Conservation (phyloP, 2,888 invertebrate species). For the Pheosia gnoma region DNA sequence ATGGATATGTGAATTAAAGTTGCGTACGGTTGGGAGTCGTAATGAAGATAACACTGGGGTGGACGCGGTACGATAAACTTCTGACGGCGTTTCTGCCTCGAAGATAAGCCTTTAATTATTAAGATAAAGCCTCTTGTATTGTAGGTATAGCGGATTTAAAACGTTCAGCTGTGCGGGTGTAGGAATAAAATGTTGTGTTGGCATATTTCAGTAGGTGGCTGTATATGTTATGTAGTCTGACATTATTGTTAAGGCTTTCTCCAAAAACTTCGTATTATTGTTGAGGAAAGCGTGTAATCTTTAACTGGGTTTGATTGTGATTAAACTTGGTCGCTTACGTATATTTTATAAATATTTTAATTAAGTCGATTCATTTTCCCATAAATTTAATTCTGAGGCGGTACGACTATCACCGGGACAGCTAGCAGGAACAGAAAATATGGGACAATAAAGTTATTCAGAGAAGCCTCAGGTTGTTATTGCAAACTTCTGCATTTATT, state of each 20-base stretch:
- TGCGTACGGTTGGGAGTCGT: constrained; percentile 60
- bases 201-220: constrained; percentile 18
- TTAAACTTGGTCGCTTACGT: no score
- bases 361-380: no score
- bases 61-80: constrained; percentile 72
- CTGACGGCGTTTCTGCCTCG: constrained; percentile 73
- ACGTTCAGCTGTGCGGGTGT: constrained; percentile 49
- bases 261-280: no score
- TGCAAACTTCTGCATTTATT: not conserved
- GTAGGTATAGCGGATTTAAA: constrained; percentile 48
- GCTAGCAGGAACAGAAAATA: no score
- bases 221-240: no score
- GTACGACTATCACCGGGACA: no score
- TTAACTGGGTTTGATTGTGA: no score
- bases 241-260: no score
- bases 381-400: no score
- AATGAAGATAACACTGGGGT: constrained; percentile 77
- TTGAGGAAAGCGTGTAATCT: no score
- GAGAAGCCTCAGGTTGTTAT: not conserved
- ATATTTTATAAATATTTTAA: no score
- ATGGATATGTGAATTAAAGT: constrained; percentile 79
- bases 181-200: constrained; percentile 26
- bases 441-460: no score
- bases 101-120: constrained; percentile 78
- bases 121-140: constrained; percentile 59